Evolutionary conservation across 1,140 invertebrate genomes (phyloP).

Genomic region (Pinna nobilis): DNA sequence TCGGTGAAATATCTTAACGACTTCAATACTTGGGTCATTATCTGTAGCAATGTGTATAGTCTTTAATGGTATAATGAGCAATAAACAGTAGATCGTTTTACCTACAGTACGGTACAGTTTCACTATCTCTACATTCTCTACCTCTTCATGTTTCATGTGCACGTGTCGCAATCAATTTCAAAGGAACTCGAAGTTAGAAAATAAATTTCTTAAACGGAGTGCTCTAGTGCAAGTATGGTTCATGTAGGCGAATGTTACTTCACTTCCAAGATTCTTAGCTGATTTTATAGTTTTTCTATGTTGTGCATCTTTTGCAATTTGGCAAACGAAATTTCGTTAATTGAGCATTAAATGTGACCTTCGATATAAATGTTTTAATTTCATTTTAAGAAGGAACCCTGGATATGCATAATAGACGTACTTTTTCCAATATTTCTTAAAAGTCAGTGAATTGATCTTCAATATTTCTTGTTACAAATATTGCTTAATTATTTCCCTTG

Average conservation of each 20-base stretch:
- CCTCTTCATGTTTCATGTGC: background rate
- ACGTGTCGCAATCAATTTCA: background rate
- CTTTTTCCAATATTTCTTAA: too few relatives aligned
- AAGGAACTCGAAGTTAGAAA: too few relatives aligned
- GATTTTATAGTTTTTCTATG: background rate
- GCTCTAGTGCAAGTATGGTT: too few relatives aligned
- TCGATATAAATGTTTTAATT: too few relatives aligned
- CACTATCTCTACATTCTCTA: background rate
- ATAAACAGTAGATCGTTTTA: background rate
- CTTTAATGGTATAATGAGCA: background rate
- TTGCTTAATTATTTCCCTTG: too few relatives aligned
- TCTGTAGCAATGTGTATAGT: background rate
- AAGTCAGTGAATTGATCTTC: too few relatives aligned
- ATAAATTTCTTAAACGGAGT: too few relatives aligned
- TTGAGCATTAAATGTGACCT: background rate
- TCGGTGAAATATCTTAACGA: background rate
- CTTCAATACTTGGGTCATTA: background rate
- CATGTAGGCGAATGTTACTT: too few relatives aligned
- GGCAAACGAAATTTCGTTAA: background rate
- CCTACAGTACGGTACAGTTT: background rate
- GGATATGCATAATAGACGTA: too few relatives aligned
- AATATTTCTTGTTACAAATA: too few relatives aligned
- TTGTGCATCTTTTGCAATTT: background rate
- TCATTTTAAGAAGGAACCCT: too few relatives aligned
- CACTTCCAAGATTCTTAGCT: too few relatives aligned